These are phyloP conservation scores for Agelastica alni DNA, from an alignment of 2,888 invertebrate genomes.

Conservation along the genomic window DNA sequence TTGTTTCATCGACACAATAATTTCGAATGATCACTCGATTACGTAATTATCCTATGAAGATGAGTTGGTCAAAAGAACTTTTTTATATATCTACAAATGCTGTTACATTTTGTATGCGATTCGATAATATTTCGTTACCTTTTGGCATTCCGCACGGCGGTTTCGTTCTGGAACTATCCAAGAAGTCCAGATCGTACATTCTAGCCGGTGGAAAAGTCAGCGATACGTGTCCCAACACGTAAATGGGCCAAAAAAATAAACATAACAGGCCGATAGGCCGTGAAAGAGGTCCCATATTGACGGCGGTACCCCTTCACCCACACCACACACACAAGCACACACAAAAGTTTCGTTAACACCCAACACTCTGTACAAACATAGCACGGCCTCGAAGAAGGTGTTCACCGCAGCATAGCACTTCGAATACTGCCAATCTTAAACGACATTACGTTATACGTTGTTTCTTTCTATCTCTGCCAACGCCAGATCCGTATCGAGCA, in stretches of 20 bases:
- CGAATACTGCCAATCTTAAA: conserved; percentile 21
- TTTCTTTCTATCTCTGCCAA: neutral
- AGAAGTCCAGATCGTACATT: conserved; percentile 86
- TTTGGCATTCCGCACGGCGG: conserved; percentile 95
- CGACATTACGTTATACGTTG: conserved; percentile 10
- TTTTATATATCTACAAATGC: too few relatives aligned
- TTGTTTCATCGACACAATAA: too few relatives aligned
- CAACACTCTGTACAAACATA: conserved; percentile 21
- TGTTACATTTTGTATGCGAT: too few relatives aligned
- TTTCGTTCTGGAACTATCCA: conserved; percentile 87
- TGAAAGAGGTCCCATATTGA: conserved; percentile 8
- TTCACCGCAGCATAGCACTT: conserved; percentile 25
- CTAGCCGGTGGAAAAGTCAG: conserved; percentile 89
- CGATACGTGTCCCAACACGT: conserved; percentile 70
- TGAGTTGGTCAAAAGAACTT: too few relatives aligned
- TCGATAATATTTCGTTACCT: conserved; percentile 64
- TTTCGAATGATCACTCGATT: too few relatives aligned
- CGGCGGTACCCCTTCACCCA: too few relatives aligned
- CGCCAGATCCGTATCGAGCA: neutral
- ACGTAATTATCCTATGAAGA: too few relatives aligned
- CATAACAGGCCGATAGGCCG: neutral
- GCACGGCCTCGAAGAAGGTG: conserved; percentile 17
- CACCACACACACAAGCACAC: too few relatives aligned
- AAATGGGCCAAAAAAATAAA: conserved; percentile 22
- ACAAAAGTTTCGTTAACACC: neutral